Percentiles rank a stretch among this genome's conserved stretches.
Conservation (phyloP, 1,140 invertebrate species). For the Coenobita brevimanus region DNA sequence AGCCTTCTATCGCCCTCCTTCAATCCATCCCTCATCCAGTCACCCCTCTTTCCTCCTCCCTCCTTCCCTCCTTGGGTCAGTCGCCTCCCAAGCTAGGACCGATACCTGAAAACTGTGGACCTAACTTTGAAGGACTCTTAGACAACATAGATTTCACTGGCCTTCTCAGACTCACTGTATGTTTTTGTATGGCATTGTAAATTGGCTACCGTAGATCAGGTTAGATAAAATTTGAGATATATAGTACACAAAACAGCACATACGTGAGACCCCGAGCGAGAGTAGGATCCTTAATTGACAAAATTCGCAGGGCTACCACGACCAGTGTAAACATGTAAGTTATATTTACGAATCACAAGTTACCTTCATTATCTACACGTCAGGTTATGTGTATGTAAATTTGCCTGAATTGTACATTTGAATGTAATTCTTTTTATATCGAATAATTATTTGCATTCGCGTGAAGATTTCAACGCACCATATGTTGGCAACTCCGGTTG, state of each 20-base stretch:
- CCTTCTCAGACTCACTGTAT: no score
- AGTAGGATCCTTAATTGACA: conserved; percentile 57
- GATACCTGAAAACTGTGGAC: conserved; percentile 43
- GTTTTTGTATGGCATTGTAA: no score
- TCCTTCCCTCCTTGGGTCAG: conserved; percentile 10
- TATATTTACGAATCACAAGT: neutral
- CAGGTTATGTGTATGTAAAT: no score
- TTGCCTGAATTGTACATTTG: no score
- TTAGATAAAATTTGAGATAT: no score
- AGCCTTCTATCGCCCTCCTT: neutral
- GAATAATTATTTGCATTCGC: no score
- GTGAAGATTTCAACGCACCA: conserved; percentile 50
- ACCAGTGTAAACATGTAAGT: neutral
- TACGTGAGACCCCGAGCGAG: conserved; percentile 49
- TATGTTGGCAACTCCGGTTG: conserved; percentile 40
- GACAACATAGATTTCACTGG: no score
- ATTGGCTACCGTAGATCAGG: no score
- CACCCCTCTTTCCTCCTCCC: neutral
- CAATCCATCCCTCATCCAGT: neutral
- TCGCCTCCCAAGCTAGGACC: conserved; percentile 46
- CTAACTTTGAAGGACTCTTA: neutral
- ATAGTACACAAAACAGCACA: neutral
- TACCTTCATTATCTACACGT: neutral
- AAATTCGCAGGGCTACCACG: conserved; percentile 49
- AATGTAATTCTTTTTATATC: no score